Conservation (phyloP, 2,113 vertebrate genomes). For the Cinclus mexicanus region DNA sequence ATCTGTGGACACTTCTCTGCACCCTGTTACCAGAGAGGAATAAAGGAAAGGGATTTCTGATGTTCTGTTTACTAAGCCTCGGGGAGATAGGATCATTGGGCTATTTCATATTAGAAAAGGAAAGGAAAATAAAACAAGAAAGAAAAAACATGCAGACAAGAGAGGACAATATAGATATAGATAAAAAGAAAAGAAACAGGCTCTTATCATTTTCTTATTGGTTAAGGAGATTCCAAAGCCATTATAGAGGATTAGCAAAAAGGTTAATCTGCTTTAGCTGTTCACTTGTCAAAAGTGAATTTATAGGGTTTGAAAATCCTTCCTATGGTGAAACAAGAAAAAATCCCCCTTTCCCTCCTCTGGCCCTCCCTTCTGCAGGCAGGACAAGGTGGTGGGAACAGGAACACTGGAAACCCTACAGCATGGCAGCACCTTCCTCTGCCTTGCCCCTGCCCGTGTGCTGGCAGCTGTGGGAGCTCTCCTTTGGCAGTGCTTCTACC, state of each 20-base stretch:
- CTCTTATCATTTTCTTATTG: constrained; percentile 77
- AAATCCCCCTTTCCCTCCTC: not conserved
- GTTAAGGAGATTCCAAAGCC: constrained; percentile 84
- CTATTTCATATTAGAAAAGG: constrained; percentile 76
- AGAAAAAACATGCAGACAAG: constrained; percentile 47
- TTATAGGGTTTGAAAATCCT: constrained; percentile 62
- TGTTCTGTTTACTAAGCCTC: constrained; percentile 79
- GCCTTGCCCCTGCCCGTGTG: not conserved
- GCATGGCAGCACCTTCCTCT: not conserved
- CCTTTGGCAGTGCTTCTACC: not conserved
- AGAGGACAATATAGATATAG: constrained; percentile 62
- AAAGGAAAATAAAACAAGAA: constrained; percentile 62
- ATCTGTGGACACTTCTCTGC: constrained; percentile 84
- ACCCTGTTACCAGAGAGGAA: constrained; percentile 74
- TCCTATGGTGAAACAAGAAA: constrained; percentile 10
- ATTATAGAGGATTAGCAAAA: constrained; percentile 88
- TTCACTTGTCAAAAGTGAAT: constrained; percentile 77
- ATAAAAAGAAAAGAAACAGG: constrained; percentile 73
- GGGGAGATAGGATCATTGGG: constrained; percentile 79
- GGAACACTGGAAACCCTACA: not conserved
- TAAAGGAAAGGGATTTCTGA: constrained; percentile 85
- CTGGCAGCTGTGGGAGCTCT: not conserved
- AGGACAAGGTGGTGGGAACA: not conserved
- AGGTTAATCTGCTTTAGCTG: constrained; percentile 82
- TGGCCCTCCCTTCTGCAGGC: not conserved